phyloP scores from a whole-genome alignment of 1,140 invertebrate species.

The Paraescarpia echinospica region DNA sequence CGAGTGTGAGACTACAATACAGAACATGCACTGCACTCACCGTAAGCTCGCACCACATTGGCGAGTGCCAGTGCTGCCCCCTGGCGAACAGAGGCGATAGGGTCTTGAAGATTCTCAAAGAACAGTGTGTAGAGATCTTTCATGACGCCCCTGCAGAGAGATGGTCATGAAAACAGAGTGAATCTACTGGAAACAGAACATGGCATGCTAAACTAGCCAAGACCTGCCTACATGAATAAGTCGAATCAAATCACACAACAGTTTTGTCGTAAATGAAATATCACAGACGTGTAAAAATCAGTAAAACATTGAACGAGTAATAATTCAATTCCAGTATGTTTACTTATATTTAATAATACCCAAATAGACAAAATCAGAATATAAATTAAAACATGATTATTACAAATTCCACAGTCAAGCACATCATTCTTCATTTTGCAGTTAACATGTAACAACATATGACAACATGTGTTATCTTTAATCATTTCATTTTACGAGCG shows the following conservation, averaged over 20 bases:
- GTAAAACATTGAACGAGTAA: not conserved
- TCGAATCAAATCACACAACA: not conserved
- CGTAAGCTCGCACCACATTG: conserved; percentile 62
- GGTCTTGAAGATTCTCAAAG: conserved; percentile 63
- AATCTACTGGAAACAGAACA: not conserved
- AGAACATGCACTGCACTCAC: conserved; percentile 36
- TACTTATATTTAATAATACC: too few species aligned
- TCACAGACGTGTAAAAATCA: not conserved
- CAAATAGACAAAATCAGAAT: too few species aligned
- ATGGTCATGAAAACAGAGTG: not conserved
- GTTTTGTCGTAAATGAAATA: not conserved
- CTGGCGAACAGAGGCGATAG: conserved; percentile 64
- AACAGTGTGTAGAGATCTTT: conserved; percentile 61
- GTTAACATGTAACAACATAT: not conserved
- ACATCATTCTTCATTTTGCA: not conserved
- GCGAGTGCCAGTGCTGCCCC: conserved; percentile 62
- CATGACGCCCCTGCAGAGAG: conserved; percentile 45
- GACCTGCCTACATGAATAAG: not conserved
- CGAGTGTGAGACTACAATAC: not conserved
- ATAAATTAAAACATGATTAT: too few species aligned
- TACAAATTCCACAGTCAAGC: not conserved
- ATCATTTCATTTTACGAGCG: not conserved
- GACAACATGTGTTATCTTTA: not conserved
- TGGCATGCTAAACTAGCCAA: not conserved
- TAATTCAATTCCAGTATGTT: not conserved